Percentiles rank a stretch among this genome's conserved stretches.
Evolutionary conservation across 2,888 invertebrate species (phyloP).

Genomic region (Synanthedon andrenaeformis): DNA sequence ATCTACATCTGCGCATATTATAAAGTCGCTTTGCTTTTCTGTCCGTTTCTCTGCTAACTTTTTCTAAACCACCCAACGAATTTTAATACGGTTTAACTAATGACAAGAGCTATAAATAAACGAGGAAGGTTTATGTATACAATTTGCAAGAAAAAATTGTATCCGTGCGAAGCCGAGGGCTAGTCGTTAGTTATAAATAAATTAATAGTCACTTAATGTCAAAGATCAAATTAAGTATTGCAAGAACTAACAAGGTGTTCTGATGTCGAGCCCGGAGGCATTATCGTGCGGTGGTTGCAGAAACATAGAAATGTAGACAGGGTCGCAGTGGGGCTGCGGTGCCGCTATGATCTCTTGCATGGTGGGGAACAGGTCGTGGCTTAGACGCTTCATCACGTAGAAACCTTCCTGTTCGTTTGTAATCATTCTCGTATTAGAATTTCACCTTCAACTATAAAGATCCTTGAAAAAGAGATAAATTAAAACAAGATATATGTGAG

Average conservation of each 20-base stretch:
- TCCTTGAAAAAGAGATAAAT: neutral
- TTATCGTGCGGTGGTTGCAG: constrained; percentile 19
- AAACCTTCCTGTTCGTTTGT: constrained; percentile 43
- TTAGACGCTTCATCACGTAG: constrained; percentile 47
- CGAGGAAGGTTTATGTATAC: no score
- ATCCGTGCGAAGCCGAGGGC: no score
- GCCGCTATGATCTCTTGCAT: constrained; percentile 20
- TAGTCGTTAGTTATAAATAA: neutral
- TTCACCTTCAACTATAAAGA: neutral
- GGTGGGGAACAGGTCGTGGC: constrained; percentile 25
- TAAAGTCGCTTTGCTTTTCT: no score
- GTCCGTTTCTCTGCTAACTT: no score
- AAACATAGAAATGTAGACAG: constrained; percentile 36
- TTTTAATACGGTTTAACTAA: no score
- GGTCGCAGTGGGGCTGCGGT: constrained; percentile 20
- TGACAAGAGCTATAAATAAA: no score
- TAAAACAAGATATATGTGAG: neutral
- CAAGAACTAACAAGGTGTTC: constrained; percentile 25
- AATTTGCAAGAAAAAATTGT: no score
- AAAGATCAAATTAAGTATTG: neutral
- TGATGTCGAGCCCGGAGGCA: constrained; percentile 25
- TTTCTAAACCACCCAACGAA: no score
- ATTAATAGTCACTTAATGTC: neutral
- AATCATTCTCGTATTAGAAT: neutral
- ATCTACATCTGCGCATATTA: no score